phyloP scores from a whole-genome alignment of 2,888 invertebrate genomes.

The Geotrupes spiniger region DNA sequence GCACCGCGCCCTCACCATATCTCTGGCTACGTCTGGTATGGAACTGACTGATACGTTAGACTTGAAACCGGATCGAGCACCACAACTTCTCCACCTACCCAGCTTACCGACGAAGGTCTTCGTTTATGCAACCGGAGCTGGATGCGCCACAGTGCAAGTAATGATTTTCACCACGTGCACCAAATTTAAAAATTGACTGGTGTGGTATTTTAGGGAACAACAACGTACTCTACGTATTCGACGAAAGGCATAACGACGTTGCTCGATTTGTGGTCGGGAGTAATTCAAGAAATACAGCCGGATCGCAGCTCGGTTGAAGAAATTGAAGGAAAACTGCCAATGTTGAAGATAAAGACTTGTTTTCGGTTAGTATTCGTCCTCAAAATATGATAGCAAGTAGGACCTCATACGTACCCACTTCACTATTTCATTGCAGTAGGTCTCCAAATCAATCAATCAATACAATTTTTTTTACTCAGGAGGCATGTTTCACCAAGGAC shows the following conservation, averaged over 20 bases:
- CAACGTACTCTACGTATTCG: conserved; percentile 62
- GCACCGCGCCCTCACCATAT: conserved; percentile 62
- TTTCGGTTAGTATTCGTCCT: conserved; percentile 52
- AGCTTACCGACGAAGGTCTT: conserved; percentile 68
- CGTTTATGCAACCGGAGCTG: conserved; percentile 67
- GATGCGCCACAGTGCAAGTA: conserved; percentile 67
- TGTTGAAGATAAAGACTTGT: conserved; percentile 62
- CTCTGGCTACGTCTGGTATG: conserved; percentile 68
- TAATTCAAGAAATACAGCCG: conserved; percentile 62
- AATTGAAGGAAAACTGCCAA: conserved; percentile 62
- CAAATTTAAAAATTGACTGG: neutral
- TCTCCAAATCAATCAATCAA: no score
- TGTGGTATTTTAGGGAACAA: conserved; percentile 53
- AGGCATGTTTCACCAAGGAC: no score
- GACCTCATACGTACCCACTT: no score
- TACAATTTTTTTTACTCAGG: no score
- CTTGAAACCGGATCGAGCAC: conserved; percentile 54
- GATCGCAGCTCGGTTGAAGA: conserved; percentile 63
- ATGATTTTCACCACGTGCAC: neutral
- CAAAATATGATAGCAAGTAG: no score
- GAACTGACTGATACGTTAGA: conserved; percentile 67
- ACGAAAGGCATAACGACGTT: conserved; percentile 58
- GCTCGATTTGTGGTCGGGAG: conserved; percentile 61
- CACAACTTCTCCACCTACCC: conserved; percentile 58
- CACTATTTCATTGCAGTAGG: conserved; percentile 5